Evolutionary conservation across 2,797 vertebrate species (phyloP), one percentile per base, ranked within the genome.

Genomic region (Calcarius lapponicus): DNA sequence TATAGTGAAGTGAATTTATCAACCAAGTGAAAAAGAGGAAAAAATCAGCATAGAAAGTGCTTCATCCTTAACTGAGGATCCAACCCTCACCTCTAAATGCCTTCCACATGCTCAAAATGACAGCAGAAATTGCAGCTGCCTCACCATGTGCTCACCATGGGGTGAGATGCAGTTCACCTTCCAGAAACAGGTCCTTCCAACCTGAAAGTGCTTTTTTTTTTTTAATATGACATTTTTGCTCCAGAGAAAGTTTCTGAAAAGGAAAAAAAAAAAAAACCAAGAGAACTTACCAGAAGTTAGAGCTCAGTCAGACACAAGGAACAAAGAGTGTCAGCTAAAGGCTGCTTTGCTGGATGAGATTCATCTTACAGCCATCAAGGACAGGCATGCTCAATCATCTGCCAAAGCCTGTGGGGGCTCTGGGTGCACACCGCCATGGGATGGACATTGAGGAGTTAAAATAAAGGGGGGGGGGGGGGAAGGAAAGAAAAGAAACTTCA

Each of bases 221-320:
- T 61, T 75, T 36, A 17, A 80, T 19, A 16, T 1, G 9, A 26
- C 10, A 26, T 28, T 69, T 90, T 72, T 83, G 15, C 17, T 80
- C 20, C 82, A 75, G 17, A 42, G 29, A 75, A 84, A 73, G 45
- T 42, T 56, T 34, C 21, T 80, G 61, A 42, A 50, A 54, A 43
- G 24, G 11, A 0, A 6, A n/a, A 48, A 26, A 43, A 24, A 17
- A 43, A 13, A 8, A n/a, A 40, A 5, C 1, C 3, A 21, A 20
- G 4, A n/a, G 9, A 58, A 34, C 7, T 18, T 25, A 47, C 6
- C 29, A 57, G 18, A 91, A 34, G 17, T 70, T 34, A 70, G 25
- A 67, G 17, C 45, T 87, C 45, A 73, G n/a, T 50, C 31, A 81
- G 65, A 38, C 62, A 57, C 9, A 51, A 36, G 24, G 28, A 73